Evolutionary conservation across 2,113 vertebrate species (phyloP).

Genomic region (Mionectes macconnelli): DNA sequence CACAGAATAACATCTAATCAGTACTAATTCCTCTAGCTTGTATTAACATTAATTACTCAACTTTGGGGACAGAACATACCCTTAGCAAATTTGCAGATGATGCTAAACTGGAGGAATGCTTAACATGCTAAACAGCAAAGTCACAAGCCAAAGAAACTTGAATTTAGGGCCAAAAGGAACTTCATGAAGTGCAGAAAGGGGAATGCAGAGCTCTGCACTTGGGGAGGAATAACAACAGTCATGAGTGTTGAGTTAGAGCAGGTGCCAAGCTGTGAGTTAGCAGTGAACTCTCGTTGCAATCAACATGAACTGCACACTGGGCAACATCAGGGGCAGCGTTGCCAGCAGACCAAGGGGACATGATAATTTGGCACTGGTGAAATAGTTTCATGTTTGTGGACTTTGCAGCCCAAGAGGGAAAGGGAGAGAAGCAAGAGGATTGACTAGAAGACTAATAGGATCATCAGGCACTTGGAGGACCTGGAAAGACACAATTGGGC

Average conservation of each 20-base stretch:
- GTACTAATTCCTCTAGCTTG: slow-evolving; percentile 42
- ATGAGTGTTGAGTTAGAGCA: fast-evolving
- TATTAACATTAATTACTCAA: slow-evolving; percentile 53
- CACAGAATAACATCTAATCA: slow-evolving; percentile 47
- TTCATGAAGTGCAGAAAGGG: not conserved
- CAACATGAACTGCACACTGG: fast-evolving
- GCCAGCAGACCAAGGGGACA: not conserved
- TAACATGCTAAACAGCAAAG: not conserved
- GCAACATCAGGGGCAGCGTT: fast-evolving
- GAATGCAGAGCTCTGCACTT: not conserved
- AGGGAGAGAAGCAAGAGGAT: not conserved
- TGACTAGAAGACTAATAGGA: not conserved
- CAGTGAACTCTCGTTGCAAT: not conserved
- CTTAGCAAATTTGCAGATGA: slow-evolving; percentile 11
- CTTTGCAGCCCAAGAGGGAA: not conserved
- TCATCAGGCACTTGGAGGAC: not conserved
- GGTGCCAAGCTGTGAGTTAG: not conserved
- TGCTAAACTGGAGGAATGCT: not conserved
- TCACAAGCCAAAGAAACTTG: not conserved
- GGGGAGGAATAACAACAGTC: not conserved
- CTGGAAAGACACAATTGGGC: not conserved
- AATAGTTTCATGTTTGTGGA: not conserved
- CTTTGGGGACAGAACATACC: slow-evolving; percentile 18
- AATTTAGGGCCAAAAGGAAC: not conserved
- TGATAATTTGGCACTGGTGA: not conserved